Evolutionary conservation across 2,797 vertebrate species (phyloP).

Genomic region (Takifugu ocellatus): DNA sequence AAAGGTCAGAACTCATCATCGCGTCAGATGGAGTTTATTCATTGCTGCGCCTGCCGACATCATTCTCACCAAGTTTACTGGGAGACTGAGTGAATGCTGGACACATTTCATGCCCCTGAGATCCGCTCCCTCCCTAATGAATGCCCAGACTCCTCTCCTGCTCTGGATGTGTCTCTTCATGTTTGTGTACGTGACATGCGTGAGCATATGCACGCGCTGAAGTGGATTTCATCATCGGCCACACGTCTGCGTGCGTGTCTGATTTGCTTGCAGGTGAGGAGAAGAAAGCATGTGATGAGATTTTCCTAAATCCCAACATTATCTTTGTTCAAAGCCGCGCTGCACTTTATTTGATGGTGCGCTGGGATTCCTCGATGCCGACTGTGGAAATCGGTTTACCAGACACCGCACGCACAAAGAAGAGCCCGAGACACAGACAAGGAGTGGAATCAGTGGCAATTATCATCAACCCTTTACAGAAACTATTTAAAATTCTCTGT

Average conservation of each 20-base stretch:
- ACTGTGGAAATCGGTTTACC: constrained; percentile 52
- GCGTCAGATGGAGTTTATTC: constrained; percentile 65
- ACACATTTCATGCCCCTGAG: constrained; percentile 28
- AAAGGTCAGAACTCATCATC: constrained; percentile 68
- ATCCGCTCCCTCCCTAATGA: constrained; percentile 20
- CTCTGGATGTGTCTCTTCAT: constrained; percentile 19
- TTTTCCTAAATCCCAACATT: constrained; percentile 50
- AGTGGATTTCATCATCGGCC: constrained; percentile 23
- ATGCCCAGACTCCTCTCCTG: constrained; percentile 2
- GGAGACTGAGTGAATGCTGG: constrained; percentile 44
- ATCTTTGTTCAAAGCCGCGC: constrained; percentile 53
- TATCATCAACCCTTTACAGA: constrained; percentile 58
- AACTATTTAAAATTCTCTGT: constrained; percentile 54
- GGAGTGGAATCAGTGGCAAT: constrained; percentile 59
- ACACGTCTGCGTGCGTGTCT: constrained; percentile 24
- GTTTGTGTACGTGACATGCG: constrained; percentile 17
- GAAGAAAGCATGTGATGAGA: constrained; percentile 47
- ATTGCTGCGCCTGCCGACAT: constrained; percentile 34
- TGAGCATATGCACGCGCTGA: constrained; percentile 12
- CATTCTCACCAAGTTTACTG: constrained; percentile 50
- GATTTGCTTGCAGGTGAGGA: constrained; percentile 53
- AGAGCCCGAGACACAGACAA: constrained; percentile 22
- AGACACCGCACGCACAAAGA: constrained; percentile 25
- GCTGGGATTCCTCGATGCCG: constrained; percentile 49
- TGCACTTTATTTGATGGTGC: constrained; percentile 61